Base-by-base conservation (phyloP, 92 coral and sea anemone genomes). In the Isaurus tuberculatus region DNA sequence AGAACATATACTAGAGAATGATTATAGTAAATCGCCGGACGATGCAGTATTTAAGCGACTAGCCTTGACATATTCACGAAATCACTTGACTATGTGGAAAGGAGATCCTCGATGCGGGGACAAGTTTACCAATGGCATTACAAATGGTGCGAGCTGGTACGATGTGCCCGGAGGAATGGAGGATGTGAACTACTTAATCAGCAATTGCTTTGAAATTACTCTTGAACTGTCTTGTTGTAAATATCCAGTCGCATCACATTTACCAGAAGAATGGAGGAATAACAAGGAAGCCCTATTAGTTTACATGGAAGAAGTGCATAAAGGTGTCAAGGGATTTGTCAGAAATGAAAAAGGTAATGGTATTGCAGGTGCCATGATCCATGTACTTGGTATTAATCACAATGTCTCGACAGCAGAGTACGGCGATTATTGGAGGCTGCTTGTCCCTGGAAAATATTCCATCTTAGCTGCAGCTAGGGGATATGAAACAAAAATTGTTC, bases 91-190 rank as follows among this genome's bases (percentile, higher is more conserved):
- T 0, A 97, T 97, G 99, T 89, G 95, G 70, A 91, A 74, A 20
- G 90, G 92, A 13, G 89, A 85, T 4, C 84, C 88, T 0, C 63
- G 64, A 0, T 92, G 94, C 33, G 31, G 30, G 0, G 89, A 83
- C 22, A 82, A 43, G 1, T 97, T 97, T 79, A 71, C 64, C 29
- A 89, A 92, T 51, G 99, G 99, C 28, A 87, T 92, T 19, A 94
- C 99, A 0, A 97, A 97, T 86, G 99, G 99, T 25, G 99, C 99
- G 8, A 73, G 81, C 31, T 97, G 99, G 99, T 97, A 97, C 64
- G 87, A 97, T 72, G 99, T 97, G 16, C 91, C 96, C 10, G 99
- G 99, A 0, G 99, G 99, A 4, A 97, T 97, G 99, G 94, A 97
- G 80, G 99, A 97, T 84, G 88, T 97, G 15, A 97, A 97, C 73